phyloP scores from a whole-genome alignment of 2,113 vertebrate genomes.

The Onychostoma macrolepis region DNA sequence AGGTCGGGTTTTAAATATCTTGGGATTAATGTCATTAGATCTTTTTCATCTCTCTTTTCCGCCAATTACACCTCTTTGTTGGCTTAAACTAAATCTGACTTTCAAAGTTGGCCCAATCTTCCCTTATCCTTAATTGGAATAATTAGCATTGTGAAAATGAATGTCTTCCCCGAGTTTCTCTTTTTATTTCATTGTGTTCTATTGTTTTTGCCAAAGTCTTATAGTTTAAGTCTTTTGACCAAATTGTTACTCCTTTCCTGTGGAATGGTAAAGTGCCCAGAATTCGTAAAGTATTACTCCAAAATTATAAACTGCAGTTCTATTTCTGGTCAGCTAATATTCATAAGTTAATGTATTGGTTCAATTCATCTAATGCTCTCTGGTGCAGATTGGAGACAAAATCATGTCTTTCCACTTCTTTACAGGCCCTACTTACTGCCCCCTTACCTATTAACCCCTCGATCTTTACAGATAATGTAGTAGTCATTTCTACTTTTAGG shows the following conservation, averaged over 20 bases:
- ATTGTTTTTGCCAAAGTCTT: neutral
- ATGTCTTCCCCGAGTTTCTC: neutral
- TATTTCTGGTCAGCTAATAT: neutral
- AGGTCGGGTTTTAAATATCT: neutral
- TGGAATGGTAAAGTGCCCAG: neutral
- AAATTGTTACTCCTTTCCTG: neutral
- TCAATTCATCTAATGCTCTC: neutral
- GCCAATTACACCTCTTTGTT: neutral
- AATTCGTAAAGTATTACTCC: neutral
- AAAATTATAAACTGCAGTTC: neutral
- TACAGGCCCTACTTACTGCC: constrained; percentile 7
- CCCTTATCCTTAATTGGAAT: neutral
- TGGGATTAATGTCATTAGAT: neutral
- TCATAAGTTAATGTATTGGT: neutral
- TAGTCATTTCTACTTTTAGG: constrained; percentile 1
- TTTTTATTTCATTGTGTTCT: neutral
- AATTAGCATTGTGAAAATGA: neutral
- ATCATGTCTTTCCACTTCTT: neutral
- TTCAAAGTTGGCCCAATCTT: neutral
- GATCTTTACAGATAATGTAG: neutral
- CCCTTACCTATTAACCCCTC: constrained; percentile 17
- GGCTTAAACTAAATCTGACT: neutral
- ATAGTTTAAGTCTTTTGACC: neutral
- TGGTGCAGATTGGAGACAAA: neutral
- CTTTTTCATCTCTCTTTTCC: neutral